These are phyloP conservation scores for Bombyx mandarina DNA, from an alignment of 1,140 invertebrate genomes.

Conservation along the genomic window DNA sequence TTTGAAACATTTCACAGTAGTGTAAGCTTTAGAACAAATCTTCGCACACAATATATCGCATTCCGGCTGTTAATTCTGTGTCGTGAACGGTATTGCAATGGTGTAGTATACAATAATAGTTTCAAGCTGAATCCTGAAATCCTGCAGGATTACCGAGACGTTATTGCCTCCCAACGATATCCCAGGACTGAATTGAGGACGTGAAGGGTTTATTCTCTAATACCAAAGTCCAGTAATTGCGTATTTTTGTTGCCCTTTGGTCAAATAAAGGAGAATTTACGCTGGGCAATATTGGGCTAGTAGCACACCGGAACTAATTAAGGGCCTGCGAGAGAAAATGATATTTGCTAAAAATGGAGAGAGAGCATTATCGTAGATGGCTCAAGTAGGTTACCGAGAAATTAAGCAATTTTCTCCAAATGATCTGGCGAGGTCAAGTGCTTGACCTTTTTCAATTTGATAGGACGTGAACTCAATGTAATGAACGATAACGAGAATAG, in stretches of 20 bases:
- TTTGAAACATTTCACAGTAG: neutral
- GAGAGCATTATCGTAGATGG: too few relatives aligned
- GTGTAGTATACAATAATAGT: constrained; percentile 36
- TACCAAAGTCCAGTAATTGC: constrained; percentile 14
- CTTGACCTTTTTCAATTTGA: too few relatives aligned
- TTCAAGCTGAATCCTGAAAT: constrained; percentile 32
- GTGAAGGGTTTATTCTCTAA: constrained; percentile 34
- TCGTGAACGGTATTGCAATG: constrained; percentile 20
- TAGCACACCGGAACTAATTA: too few relatives aligned
- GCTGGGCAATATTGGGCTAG: too few relatives aligned
- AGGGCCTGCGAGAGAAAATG: too few relatives aligned
- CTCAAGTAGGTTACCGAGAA: neutral
- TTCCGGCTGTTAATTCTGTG: constrained; percentile 42
- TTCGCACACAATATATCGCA: constrained; percentile 27
- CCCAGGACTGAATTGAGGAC: constrained; percentile 21
- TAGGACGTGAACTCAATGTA: too few relatives aligned
- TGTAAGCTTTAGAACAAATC: constrained; percentile 22
- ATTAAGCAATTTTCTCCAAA: neutral
- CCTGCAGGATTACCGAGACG: constrained; percentile 44
- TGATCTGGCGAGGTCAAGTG: too few relatives aligned
- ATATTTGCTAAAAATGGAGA: too few relatives aligned
- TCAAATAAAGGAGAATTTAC: too few relatives aligned
- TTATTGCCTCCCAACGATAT: constrained; percentile 40
- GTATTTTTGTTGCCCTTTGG: too few relatives aligned
- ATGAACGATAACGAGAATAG: too few relatives aligned